Conservation (phyloP, 2,113 vertebrate genomes). For the Orthonyx spaldingii region DNA sequence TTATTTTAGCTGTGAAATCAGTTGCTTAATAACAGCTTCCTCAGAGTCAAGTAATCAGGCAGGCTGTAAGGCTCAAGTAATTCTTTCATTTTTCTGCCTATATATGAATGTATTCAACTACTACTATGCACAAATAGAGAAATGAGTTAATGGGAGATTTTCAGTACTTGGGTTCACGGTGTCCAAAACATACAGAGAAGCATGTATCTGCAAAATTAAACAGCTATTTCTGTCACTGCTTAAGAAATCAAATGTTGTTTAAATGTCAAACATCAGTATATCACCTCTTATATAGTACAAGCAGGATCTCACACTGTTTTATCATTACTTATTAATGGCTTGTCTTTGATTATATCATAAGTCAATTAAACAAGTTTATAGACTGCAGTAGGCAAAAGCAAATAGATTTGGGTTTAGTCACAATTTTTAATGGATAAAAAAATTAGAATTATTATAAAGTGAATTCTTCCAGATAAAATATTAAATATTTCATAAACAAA, state of each 20-base stretch:
- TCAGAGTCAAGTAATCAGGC: not conserved
- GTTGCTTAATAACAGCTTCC: slow-evolving; percentile 32
- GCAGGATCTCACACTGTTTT: not conserved
- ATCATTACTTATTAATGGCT: not conserved
- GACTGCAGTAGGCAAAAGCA: not conserved
- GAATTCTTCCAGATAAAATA: not conserved
- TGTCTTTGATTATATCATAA: not conserved
- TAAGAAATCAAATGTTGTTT: not conserved
- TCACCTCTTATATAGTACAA: not conserved
- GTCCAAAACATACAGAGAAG: not conserved
- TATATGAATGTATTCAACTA: not conserved
- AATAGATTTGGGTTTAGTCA: not conserved
- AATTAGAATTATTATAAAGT: not conserved
- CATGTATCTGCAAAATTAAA: not conserved
- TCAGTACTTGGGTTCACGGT: not conserved
- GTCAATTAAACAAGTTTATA: not conserved
- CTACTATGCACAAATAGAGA: not conserved
- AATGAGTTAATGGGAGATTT: not conserved
- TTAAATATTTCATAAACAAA: not conserved
- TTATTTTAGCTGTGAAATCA: slow-evolving; percentile 23
- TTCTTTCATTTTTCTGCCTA: slow-evolving; percentile 37
- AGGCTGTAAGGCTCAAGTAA: slow-evolving; percentile 6
- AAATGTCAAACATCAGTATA: not conserved
- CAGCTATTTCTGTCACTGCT: not conserved
- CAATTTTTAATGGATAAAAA: not conserved